Conservation (phyloP, 2,888 invertebrate species). For the Hedya salicella region DNA sequence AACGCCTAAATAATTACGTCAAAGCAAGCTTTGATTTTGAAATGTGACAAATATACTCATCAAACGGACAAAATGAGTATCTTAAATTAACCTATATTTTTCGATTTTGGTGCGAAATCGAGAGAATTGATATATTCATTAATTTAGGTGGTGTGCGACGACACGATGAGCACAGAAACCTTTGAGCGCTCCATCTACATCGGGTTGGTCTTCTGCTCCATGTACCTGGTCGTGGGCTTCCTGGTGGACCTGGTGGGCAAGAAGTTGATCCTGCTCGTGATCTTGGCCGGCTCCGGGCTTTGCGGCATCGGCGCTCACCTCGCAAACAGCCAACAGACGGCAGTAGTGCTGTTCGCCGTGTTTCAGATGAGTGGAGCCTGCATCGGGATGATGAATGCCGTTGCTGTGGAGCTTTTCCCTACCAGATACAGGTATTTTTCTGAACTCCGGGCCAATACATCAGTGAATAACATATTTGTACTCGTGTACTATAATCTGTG, state of each 20-base stretch:
- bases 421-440: slow-evolving; percentile 76
- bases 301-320: slow-evolving; percentile 86
- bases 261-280: slow-evolving; percentile 81
- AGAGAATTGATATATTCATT: not conserved
- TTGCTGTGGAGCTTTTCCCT: slow-evolving; percentile 85
- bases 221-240: slow-evolving; percentile 87
- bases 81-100: no score
- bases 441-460: no score
- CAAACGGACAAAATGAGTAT: no score
- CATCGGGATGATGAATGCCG: slow-evolving; percentile 84
- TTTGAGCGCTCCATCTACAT: slow-evolving; percentile 88
- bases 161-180: slow-evolving; percentile 85
- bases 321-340: slow-evolving; percentile 82
- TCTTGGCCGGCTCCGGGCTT: slow-evolving; percentile 80
- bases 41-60: no score
- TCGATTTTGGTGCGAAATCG: no score
- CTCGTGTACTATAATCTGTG: no score
- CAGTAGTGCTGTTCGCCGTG: slow-evolving; percentile 84
- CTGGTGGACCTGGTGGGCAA: slow-evolving; percentile 83
- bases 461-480: no score
- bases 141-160: slow-evolving; percentile 72
- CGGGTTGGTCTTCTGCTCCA: slow-evolving; percentile 86
- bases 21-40: no score
- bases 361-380: slow-evolving; percentile 85
- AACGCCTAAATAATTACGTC: no score